Evolutionary conservation across 64 coral and sea anemone genomes (phyloP), one percentile per base, ranked within the genome.

Genomic region (Pachyseris speciosa): DNA sequence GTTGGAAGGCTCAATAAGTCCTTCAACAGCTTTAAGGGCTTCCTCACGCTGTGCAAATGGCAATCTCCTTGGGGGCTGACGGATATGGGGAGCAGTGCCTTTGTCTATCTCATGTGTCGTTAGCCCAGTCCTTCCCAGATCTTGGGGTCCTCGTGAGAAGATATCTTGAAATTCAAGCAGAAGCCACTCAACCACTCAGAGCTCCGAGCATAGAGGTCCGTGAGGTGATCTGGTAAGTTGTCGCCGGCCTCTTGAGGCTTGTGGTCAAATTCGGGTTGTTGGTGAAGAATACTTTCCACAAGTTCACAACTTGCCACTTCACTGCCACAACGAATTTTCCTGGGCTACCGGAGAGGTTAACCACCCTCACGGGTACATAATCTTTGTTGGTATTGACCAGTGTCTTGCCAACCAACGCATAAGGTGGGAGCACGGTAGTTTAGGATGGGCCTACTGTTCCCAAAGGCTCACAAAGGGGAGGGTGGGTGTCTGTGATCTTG

Each of bases 241-340:
- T 29, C 44, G 26, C 44, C 9, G 25, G 25, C 10, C 43, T 49
- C 10, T 24, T 34, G 45, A 16, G 25, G 25, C 16, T 78, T 6
- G 1, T 3, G 22, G 10, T 50, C 19, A n/a, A 64, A 22, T 28
- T 70, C 34, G 36, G 29, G 19, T 15, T 11, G 19, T 36, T 28
- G 67, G 33, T 17, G 33, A 48, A 64, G 29, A 20, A 67, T 48
- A 32, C 89, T 71, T 39, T 50, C 76, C 8, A 52, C 89, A 10
- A 67, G 78, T 36, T 91, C 89, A 49, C 78, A 83, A 36, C 42
- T 37, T 12, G 67, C 89, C 25, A 84, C 57, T 60, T 83, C 67
- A 0, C 38, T 74, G 3, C 17, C 77, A 20, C 25, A 73, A 11
- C 41, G 22, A 29, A 91, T 37, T 38, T 83, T 81, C 33, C 83